Percentiles rank a stretch among this genome's conserved stretches.
Evolutionary conservation across 2,797 vertebrate species (phyloP).

Genomic region (Mycteria americana): DNA sequence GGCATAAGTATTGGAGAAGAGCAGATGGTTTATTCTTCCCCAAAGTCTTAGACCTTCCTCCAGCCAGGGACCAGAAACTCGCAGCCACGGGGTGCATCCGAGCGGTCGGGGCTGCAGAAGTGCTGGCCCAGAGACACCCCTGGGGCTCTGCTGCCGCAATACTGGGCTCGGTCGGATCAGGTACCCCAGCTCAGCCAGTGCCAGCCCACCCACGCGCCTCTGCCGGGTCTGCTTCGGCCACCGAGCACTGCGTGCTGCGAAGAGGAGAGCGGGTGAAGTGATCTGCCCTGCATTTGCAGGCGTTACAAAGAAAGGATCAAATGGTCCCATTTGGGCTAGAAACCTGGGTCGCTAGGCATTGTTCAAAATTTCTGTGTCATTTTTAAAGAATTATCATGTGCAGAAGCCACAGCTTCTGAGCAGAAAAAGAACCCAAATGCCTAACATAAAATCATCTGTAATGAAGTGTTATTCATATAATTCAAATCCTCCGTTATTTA

Average conservation of each 20-base stretch:
- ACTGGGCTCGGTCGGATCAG: background rate
- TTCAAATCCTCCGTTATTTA: conserved; percentile 49
- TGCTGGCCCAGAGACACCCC: background rate
- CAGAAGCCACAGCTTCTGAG: background rate
- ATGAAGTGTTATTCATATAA: conserved; percentile 40
- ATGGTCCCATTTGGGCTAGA: background rate
- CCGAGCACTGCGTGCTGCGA: fast-evolving
- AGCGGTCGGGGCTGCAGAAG: background rate
- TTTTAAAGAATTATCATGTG: background rate
- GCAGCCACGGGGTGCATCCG: background rate
- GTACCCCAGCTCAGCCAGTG: background rate
- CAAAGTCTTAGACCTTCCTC: background rate
- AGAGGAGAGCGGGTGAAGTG: background rate
- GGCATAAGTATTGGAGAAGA: background rate
- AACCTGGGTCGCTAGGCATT: background rate
- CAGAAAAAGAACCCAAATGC: background rate
- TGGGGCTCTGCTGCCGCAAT: background rate
- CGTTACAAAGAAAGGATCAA: background rate
- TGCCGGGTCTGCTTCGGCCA: background rate
- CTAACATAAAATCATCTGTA: conserved; percentile 14
- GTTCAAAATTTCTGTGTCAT: background rate
- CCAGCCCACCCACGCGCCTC: background rate
- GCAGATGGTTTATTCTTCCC: background rate
- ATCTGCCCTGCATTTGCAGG: background rate
- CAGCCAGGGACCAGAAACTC: background rate